phyloP scores from a whole-genome alignment of 2,888 invertebrate species.

The Strigamia crassipes region DNA sequence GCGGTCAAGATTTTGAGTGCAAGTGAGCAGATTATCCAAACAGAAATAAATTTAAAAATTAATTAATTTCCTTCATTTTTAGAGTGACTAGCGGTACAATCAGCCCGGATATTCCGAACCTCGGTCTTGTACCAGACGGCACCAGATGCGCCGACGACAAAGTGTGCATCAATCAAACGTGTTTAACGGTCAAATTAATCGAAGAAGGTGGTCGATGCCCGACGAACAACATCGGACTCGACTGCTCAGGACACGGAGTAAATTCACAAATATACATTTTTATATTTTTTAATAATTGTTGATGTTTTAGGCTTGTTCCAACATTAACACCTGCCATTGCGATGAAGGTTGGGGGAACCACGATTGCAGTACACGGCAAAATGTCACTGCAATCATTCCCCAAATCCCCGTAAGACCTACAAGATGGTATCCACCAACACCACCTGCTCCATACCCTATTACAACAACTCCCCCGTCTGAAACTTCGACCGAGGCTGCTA shows the following conservation, averaged over 20 bases:
- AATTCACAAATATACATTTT: slow-evolving; percentile 62
- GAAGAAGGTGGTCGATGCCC: slow-evolving; percentile 88
- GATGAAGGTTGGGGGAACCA: slow-evolving; percentile 83
- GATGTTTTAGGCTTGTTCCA: slow-evolving; percentile 83
- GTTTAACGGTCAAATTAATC: slow-evolving; percentile 81
- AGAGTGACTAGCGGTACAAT: slow-evolving; percentile 76
- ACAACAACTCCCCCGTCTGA: slow-evolving; percentile 39
- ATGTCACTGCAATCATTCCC: slow-evolving; percentile 59
- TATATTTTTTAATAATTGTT: not conserved
- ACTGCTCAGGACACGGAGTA: slow-evolving; percentile 96
- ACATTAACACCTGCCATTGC: slow-evolving; percentile 90
- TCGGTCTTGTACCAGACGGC: slow-evolving; percentile 90
- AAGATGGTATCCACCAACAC: slow-evolving; percentile 33
- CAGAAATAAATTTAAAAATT: not conserved
- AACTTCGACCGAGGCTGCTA: slow-evolving; percentile 1
- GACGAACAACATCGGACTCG: slow-evolving; percentile 80
- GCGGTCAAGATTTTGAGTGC: slow-evolving; percentile 91
- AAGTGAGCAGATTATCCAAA: slow-evolving; percentile 69
- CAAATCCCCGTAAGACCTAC: slow-evolving; percentile 15
- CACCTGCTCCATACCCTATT: slow-evolving; percentile 34
- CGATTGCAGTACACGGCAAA: slow-evolving; percentile 80
- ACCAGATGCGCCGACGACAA: slow-evolving; percentile 90
- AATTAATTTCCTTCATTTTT: slow-evolving; percentile 51
- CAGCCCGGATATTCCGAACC: slow-evolving; percentile 70
- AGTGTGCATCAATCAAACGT: slow-evolving; percentile 93